Evolutionary conservation across 2,888 invertebrate genomes (phyloP).

Genomic region (Ichneumoninae sp.): DNA sequence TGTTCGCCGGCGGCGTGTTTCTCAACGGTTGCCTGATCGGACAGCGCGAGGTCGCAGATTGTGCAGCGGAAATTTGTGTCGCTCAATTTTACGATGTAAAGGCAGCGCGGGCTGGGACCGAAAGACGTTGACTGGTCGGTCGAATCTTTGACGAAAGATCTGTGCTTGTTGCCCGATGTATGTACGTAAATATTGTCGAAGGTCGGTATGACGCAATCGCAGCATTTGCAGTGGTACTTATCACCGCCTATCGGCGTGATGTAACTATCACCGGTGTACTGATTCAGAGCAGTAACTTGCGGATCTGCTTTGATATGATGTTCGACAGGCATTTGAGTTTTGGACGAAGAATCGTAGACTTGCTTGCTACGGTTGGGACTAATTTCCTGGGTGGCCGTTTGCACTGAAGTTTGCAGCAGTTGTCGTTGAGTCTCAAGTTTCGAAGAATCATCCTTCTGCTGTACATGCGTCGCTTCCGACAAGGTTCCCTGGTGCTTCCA

Average conservation of each 20-base stretch:
- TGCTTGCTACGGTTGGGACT: background rate
- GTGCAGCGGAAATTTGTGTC: background rate
- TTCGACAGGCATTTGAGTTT: background rate
- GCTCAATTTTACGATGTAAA: background rate
- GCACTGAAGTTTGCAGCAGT: background rate
- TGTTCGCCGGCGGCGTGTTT: background rate
- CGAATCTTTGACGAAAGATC: background rate
- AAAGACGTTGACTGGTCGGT: background rate
- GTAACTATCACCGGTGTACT: background rate
- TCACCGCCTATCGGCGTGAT: background rate
- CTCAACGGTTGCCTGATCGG: background rate
- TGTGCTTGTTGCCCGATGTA: background rate
- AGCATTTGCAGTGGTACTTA: slow-evolving; percentile 23
- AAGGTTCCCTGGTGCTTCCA: background rate
- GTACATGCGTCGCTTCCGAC: background rate
- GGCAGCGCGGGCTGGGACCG: background rate
- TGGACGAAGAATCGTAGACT: background rate
- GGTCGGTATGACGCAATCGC: slow-evolving; percentile 17
- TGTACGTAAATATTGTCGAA: slow-evolving; percentile 25
- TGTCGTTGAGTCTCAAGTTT: background rate
- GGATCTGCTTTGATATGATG: background rate
- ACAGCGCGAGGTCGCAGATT: background rate
- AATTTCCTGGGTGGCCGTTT: background rate
- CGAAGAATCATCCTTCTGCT: background rate
- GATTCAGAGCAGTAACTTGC: background rate